Evolutionary conservation across 2,888 invertebrate species (phyloP), one percentile per base, ranked within the genome.

Genomic region (Epirrita christyi): DNA sequence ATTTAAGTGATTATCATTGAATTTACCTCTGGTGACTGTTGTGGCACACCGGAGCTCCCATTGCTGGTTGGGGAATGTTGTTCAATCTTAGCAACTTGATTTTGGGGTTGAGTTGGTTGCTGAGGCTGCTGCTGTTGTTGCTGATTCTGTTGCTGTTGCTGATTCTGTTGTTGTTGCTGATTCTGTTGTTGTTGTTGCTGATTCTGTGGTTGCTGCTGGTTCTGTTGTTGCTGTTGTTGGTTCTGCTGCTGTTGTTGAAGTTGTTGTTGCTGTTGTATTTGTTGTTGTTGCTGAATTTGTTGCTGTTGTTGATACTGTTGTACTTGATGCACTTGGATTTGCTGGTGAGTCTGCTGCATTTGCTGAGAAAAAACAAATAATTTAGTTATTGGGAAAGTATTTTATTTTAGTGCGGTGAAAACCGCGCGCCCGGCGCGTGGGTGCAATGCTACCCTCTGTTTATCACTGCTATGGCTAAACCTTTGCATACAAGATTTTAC

Each of bases 1-100:
- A 21, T 21, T 21, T 21, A 21, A 21, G 21, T 21, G n/a, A n/a
- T n/a, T n/a, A n/a, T n/a, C n/a, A n/a, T n/a, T n/a, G n/a, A n/a
- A n/a, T n/a, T n/a, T n/a, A 89, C 90, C 81, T 90, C 91, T 55
- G 87, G 80, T 14, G 85, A 83, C 61, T 84, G 88, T 63, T 83
- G 87, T 56, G 87, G 88, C 73, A 82, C 81, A 67, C 86, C 89
- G 56, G 88, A 75, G 67, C 78, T 87, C 60, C 86, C 86, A 77
- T 86, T 91, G 66, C 76, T 85, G 63, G 83, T 87, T n/a, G 88
- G 78, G 11, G 92, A 82, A 56, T 92, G 93, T 62, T 91, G 93
- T 62, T 93, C 93, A 68, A 84, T 81, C 72, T 91, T 92, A 13
- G 51, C 48, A 43, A 40, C 49, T 56, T 62, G 66, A 45, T 59